These are phyloP conservation scores for Leptopilina drosophilae DNA, from an alignment of 2,888 invertebrate species.

Conservation along the genomic window DNA sequence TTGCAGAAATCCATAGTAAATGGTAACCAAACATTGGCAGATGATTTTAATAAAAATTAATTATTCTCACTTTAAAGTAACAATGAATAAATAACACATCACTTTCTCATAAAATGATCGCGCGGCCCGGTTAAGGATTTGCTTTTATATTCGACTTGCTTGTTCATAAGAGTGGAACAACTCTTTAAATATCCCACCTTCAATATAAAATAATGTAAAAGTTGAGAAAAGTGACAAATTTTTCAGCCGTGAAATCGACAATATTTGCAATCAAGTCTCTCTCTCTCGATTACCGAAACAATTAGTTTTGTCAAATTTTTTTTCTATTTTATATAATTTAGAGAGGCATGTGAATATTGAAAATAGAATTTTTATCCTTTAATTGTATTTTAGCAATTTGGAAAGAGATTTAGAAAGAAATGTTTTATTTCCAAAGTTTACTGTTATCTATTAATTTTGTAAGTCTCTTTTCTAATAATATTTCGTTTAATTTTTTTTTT, in stretches of 20 bases:
- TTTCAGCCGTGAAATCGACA: slow-evolving; percentile 51
- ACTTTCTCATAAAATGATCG: slow-evolving; percentile 72
- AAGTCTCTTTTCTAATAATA: too few species aligned
- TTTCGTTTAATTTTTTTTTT: too few species aligned
- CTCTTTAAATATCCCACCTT: slow-evolving; percentile 5
- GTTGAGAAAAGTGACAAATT: slow-evolving; percentile 48
- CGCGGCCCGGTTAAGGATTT: slow-evolving; percentile 55
- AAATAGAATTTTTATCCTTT: too few species aligned
- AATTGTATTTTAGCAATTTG: too few species aligned
- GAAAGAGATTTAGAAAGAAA: too few species aligned
- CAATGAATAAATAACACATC: slow-evolving; percentile 55
- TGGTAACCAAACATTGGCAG: slow-evolving; percentile 22
- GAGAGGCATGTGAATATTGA: background rate
- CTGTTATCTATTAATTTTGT: too few species aligned
- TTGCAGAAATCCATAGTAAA: slow-evolving; percentile 25
- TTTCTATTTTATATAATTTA: slow-evolving; percentile 12
- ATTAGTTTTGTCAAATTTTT: slow-evolving; percentile 3
- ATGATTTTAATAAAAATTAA: background rate
- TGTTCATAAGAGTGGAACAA: slow-evolving; percentile 17
- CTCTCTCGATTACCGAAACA: slow-evolving; percentile 50
- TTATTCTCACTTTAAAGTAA: slow-evolving; percentile 43
- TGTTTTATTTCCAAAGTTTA: too few species aligned
- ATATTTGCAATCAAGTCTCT: slow-evolving; percentile 45
- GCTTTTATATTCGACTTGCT: slow-evolving; percentile 72
- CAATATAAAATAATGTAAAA: slow-evolving; percentile 37